Conservation (phyloP, 2,888 invertebrate genomes). For the Andrena camellia region DNA sequence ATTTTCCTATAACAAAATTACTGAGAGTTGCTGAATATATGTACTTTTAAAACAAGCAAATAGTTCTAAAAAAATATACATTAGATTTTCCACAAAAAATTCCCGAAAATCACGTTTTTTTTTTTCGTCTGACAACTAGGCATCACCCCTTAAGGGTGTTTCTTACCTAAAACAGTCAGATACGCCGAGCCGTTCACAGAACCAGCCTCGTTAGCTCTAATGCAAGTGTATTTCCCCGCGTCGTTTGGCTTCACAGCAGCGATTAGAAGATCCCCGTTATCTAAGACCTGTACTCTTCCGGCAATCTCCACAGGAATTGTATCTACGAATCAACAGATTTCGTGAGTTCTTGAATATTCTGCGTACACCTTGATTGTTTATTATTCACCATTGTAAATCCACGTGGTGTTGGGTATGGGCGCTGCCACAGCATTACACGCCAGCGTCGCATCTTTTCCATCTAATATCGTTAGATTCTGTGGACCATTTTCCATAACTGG, state of each 20-base stretch:
- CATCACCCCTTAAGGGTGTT: neutral
- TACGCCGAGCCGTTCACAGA: slow-evolving; percentile 93
- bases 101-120: too few species aligned
- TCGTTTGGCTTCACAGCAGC: slow-evolving; percentile 94
- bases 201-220: slow-evolving; percentile 96
- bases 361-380: neutral
- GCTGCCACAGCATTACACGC: slow-evolving; percentile 95
- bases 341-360: slow-evolving; percentile 16
- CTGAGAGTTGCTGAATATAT: too few species aligned
- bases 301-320: slow-evolving; percentile 88
- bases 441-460: slow-evolving; percentile 96
- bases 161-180: slow-evolving; percentile 91
- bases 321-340: slow-evolving; percentile 84
- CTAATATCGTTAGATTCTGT: slow-evolving; percentile 94
- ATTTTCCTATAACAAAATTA: too few species aligned
- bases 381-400: slow-evolving; percentile 94
- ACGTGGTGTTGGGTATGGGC: slow-evolving; percentile 95
- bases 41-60: too few species aligned
- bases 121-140: too few species aligned
- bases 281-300: slow-evolving; percentile 93
- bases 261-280: slow-evolving; percentile 95
- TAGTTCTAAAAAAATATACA: too few species aligned
- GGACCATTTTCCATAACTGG: slow-evolving; percentile 95
- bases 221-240: slow-evolving; percentile 95
- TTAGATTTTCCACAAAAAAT: too few species aligned